Base-by-base conservation (phyloP, 2,888 invertebrate species). In the Clistopyga incitator region DNA sequence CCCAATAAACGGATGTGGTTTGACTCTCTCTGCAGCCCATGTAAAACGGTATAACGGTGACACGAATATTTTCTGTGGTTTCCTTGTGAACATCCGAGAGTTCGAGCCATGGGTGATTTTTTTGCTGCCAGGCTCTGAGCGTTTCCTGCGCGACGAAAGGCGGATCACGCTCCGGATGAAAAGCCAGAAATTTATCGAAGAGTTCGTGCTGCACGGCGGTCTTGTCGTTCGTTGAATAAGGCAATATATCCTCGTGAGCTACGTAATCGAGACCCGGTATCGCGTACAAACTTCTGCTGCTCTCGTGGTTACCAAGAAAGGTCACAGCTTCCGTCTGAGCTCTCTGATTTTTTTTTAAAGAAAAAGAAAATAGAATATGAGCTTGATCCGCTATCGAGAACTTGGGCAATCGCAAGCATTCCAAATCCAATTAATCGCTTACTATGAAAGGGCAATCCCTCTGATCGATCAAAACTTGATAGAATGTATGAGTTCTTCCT, bases 271-370 rank as follows among this genome's bases (percentile, higher is more conserved):
- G 94, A 0, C 99, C 99, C 8, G 99, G 99, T 90, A 99, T 98
- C 0, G 99, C 98, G 93, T 99, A 99, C 45, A 99, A 94, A 91
- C 98, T 98, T 80, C 98, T 95, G 90, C 98, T 98, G 18, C 98
- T 98, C 92, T 99, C 98, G 93, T 98, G 98, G 93, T 98, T 98
- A 20, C 99, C 98, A 70, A 99, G 94, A 93, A 99, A 99, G 0
- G 99, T 99, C 0, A 99, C 99, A 6, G 99, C 98, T 94, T 99
- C 99, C 3, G 99, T 98, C 94, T 99, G 99, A n/a, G 99, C 98
- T 90, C 99, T 95, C 98, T 98, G 93, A n/a, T 6, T 34, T 45
- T 70, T 52, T 29, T 54, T 18, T 13, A 29, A 42, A 34, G 42
- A 29, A 78, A 11, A 10, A 15, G 38, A 67, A 75, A 75, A 76